Conservation (phyloP, 1,140 invertebrate genomes). For the Drosophila pandora region DNA sequence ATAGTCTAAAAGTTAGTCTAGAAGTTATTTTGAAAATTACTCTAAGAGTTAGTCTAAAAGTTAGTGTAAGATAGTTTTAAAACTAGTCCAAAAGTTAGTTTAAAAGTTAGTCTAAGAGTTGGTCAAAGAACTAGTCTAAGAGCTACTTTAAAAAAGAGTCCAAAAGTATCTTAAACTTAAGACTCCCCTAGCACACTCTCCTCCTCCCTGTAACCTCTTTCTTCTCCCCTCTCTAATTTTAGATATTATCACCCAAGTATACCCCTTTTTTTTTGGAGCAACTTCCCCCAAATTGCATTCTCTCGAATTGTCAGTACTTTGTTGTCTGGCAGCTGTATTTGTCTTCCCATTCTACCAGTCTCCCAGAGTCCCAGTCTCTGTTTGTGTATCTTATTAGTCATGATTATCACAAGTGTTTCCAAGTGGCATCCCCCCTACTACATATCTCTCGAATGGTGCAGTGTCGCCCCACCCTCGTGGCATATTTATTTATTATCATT, state of each 20-base stretch:
- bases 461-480: conserved; percentile 11
- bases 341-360: conserved; percentile 33
- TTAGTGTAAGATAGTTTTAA: too few relatives aligned
- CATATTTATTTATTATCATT: conserved; percentile 80
- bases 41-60: too few relatives aligned
- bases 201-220: background rate
- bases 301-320: conserved; percentile 24
- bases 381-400: conserved; percentile 78
- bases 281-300: conserved; percentile 31
- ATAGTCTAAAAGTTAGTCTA: too few relatives aligned
- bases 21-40: too few relatives aligned
- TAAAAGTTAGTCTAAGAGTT: too few relatives aligned
- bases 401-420: conserved; percentile 80
- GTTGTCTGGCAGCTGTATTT: conserved; percentile 48
- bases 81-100: too few relatives aligned
- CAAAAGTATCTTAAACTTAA: too few relatives aligned
- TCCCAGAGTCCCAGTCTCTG: conserved; percentile 10
- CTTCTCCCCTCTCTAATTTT: background rate
- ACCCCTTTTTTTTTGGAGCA: background rate
- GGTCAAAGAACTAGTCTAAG: too few relatives aligned
- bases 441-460: conserved; percentile 22
- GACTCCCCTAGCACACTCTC: too few relatives aligned
- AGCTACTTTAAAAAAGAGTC: too few relatives aligned
- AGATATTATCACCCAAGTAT: conserved; percentile 9
- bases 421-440: conserved; percentile 37